A percentile compares a stretch with the other conserved stretches of the same genome.
These are phyloP conservation scores for Empidonax alnorum DNA, from an alignment of 2,113 vertebrate genomes.

Conservation along the genomic window DNA sequence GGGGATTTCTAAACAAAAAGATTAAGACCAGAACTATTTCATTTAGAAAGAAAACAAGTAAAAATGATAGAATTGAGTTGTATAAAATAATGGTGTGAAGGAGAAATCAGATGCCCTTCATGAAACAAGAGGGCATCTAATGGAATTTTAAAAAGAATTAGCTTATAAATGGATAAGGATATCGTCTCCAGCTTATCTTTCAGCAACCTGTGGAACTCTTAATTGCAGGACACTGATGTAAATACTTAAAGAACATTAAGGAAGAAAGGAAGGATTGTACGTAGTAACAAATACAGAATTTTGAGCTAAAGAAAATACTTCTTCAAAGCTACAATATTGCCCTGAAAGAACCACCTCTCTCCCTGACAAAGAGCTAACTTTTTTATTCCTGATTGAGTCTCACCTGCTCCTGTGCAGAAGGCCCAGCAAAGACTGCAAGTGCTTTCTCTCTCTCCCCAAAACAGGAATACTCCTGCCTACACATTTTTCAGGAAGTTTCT, in stretches of 20 bases:
- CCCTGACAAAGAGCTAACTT: neutral
- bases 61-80: constrained; percentile 43
- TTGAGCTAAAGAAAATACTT: neutral
- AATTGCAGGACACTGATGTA: neutral
- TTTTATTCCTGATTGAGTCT: neutral
- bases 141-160: constrained; percentile 26
- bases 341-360: neutral
- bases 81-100: constrained; percentile 49
- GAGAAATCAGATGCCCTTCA: constrained; percentile 66
- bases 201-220: constrained; percentile 3
- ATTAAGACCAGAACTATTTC: constrained; percentile 62
- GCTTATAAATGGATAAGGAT: neutral
- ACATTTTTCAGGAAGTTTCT: neutral
- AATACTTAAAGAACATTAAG: neutral
- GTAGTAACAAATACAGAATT: neutral
- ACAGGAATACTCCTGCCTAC: neutral
- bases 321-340: neutral
- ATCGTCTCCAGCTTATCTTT: neutral
- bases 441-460: neutral
- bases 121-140: constrained; percentile 34
- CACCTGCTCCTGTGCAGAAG: neutral
- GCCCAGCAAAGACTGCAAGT: neutral
- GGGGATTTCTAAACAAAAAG: constrained; percentile 64
- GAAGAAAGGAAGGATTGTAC: neutral
- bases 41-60: constrained; percentile 61